Conservation (phyloP, 1,140 invertebrate species). For the Drosophila rufa region DNA sequence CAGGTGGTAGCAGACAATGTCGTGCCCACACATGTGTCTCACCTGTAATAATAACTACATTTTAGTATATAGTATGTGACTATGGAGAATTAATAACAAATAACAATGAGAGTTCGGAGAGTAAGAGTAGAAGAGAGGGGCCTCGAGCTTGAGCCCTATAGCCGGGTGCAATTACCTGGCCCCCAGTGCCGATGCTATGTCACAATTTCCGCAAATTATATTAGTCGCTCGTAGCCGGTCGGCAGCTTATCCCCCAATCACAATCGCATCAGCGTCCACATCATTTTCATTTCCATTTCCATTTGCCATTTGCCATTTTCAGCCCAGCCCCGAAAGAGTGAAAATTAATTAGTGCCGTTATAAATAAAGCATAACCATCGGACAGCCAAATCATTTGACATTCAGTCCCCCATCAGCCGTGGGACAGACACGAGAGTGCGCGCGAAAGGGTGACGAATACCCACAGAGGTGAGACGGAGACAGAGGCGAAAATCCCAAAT, state of each 20-base stretch:
- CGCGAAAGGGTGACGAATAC: conserved; percentile 48
- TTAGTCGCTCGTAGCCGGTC: conserved; percentile 48
- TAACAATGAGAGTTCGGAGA: conserved; percentile 26
- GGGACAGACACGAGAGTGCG: conserved; percentile 28
- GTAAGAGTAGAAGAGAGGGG: conserved; percentile 1
- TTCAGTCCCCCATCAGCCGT: conserved; percentile 58
- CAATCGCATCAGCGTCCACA: conserved; percentile 71
- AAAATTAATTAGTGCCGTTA: conserved; percentile 78
- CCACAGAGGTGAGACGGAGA: neutral
- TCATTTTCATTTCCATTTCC: conserved; percentile 50
- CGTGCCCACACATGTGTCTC: conserved; percentile 10
- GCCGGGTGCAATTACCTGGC: conserved; percentile 53
- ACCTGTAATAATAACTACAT: neutral
- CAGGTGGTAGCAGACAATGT: conserved; percentile 17
- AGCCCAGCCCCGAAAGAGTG: conserved; percentile 50
- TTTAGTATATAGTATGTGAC: conserved; percentile 17
- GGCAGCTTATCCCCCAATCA: conserved; percentile 47
- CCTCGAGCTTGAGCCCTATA: conserved; percentile 48
- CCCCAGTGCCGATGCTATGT: conserved; percentile 56
- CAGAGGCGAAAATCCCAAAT: conserved; percentile 15
- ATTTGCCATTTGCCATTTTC: conserved; percentile 38
- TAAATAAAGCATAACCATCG: conserved; percentile 80
- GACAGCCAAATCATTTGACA: conserved; percentile 76
- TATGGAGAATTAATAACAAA: conserved; percentile 48
- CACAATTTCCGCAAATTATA: conserved; percentile 80